Conservation (phyloP, 1,140 invertebrate species). For the Scaptodrosophila lebanonensis region DNA sequence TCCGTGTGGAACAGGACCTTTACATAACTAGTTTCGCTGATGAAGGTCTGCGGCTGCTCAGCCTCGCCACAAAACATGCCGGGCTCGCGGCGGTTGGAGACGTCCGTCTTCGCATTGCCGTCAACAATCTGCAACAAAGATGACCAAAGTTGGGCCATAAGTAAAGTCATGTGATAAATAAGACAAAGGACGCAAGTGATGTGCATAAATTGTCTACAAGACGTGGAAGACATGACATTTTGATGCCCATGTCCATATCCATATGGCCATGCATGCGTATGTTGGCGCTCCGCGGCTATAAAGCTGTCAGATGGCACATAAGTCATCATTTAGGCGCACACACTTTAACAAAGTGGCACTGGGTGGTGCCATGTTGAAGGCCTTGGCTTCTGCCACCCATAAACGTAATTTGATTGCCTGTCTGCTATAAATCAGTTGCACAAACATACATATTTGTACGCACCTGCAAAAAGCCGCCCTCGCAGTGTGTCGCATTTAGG, state of each 20-base stretch:
- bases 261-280: no score
- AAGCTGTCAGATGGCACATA: slow-evolving; percentile 36
- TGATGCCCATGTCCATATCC: no score
- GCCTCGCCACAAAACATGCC: slow-evolving; percentile 95
- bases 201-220: background rate
- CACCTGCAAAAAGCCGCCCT: slow-evolving; percentile 92
- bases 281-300: no score
- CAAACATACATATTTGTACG: slow-evolving; percentile 30
- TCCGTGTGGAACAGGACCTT: slow-evolving; percentile 93
- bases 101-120: slow-evolving; percentile 90
- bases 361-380: no score
- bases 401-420: slow-evolving; percentile 60
- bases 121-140: slow-evolving; percentile 83
- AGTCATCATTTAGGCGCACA: slow-evolving; percentile 34
- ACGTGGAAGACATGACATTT: no score
- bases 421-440: slow-evolving; percentile 41
- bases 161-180: slow-evolving; percentile 38
- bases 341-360: slow-evolving; percentile 25
- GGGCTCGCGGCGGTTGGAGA: slow-evolving; percentile 89
- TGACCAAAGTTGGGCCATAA: background rate
- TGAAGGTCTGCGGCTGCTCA: slow-evolving; percentile 94
- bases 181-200: slow-evolving; percentile 2
- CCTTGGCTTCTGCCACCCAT: slow-evolving; percentile 23
- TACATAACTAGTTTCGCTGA: slow-evolving; percentile 94
- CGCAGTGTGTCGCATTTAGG: slow-evolving; percentile 89